Percentiles rank a stretch among this genome's conserved stretches.
phyloP scores from a whole-genome alignment of 2,113 vertebrate genomes.

The Marmota flaviventris region DNA sequence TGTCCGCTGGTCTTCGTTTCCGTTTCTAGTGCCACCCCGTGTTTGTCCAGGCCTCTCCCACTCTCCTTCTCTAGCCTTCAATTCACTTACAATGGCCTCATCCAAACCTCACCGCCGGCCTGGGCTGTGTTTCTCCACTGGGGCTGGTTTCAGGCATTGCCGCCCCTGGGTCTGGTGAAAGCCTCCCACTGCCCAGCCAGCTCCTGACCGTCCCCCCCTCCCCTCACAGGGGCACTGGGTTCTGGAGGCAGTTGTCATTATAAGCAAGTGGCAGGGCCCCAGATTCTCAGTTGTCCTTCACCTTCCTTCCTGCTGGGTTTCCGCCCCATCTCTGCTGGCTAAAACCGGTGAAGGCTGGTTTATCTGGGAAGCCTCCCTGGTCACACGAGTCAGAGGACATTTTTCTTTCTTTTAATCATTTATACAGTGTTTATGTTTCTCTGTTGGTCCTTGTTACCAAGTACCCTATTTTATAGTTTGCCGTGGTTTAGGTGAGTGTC shows the following conservation, averaged over 20 bases:
- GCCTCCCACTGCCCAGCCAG: neutral
- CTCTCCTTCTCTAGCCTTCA: neutral
- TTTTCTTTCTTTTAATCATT: neutral
- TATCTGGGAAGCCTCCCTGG: neutral
- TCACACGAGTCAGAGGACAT: neutral
- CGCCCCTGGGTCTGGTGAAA: no score
- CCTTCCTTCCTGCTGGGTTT: neutral
- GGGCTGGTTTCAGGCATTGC: no score
- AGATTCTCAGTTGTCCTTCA: neutral
- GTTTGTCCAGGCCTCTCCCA: rapidly evolving
- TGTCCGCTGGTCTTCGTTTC: rapidly evolving
- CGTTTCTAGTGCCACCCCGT: rapidly evolving
- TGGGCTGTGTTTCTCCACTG: neutral
- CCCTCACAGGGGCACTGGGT: neutral
- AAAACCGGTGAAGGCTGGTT: no score
- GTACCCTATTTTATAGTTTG: neutral
- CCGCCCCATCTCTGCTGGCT: neutral
- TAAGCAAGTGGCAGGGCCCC: neutral
- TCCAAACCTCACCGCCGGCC: neutral
- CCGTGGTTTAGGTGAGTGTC: neutral
- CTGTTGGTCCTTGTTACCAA: neutral
- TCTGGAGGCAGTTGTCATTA: rapidly evolving
- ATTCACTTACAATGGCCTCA: no score
- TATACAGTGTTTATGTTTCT: neutral
- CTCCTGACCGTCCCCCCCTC: neutral